A percentile compares a stretch with the other conserved stretches of the same genome.
Conservation (phyloP, 2,797 vertebrate genomes). For the Acridotheres tristis region DNA sequence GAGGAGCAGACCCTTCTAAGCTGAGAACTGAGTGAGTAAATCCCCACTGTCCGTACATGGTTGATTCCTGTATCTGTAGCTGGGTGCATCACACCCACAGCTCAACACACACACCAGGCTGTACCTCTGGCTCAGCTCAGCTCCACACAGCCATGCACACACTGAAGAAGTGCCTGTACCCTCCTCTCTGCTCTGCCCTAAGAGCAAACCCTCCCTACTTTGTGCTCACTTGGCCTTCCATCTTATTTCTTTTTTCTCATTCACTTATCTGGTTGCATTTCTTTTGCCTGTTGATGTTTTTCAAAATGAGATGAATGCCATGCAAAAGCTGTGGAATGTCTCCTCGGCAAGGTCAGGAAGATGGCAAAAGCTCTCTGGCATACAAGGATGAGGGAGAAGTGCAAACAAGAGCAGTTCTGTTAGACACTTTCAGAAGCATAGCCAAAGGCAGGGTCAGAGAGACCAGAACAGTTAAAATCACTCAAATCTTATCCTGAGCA, state of each 20-base stretch:
- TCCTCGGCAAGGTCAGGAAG: neutral
- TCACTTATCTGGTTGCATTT: neutral
- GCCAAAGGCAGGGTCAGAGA: constrained; percentile 6
- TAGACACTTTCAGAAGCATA: neutral
- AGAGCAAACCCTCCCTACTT: neutral
- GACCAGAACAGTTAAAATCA: neutral
- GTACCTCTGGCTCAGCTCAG: neutral
- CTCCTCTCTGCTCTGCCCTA: neutral
- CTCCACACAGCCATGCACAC: neutral
- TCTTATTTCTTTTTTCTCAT: neutral
- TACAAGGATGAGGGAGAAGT: neutral
- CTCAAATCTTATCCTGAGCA: neutral
- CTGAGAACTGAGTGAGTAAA: neutral
- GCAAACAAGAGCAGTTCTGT: neutral
- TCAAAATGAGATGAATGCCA: neutral
- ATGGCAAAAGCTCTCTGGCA: constrained; percentile 12
- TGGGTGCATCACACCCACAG: neutral
- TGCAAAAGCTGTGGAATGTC: constrained; percentile 22
- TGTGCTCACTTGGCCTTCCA: neutral
- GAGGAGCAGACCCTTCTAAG: neutral
- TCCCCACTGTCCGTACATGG: neutral
- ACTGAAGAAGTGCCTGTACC: accelerated
- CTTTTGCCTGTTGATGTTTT: neutral
- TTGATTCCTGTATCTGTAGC: neutral
- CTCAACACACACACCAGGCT: neutral